These are phyloP conservation scores for Drosophila mimica DNA, from an alignment of 2,888 invertebrate species.

Conservation along the genomic window DNA sequence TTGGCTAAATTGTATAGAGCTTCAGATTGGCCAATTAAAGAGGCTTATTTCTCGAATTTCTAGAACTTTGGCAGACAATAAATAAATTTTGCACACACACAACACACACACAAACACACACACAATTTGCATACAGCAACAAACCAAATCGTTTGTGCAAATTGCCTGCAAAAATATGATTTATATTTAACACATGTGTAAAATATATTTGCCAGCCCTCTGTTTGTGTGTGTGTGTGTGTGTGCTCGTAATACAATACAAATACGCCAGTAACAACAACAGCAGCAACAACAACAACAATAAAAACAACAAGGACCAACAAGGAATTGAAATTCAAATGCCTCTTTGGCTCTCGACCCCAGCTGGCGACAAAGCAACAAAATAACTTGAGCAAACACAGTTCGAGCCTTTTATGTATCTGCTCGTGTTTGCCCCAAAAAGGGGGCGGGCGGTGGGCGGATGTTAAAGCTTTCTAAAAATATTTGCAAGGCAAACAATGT, in stretches of 20 bases:
- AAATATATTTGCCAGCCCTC: slow-evolving; percentile 57
- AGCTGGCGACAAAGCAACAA: slow-evolving; percentile 67
- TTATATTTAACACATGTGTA: slow-evolving; percentile 71
- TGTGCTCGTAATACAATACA: slow-evolving; percentile 69
- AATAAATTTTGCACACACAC: slow-evolving; percentile 51
- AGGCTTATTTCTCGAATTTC: slow-evolving; percentile 36
- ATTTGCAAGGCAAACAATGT: slow-evolving; percentile 69
- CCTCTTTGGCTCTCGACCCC: slow-evolving; percentile 30
- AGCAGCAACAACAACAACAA: slow-evolving; percentile 21
- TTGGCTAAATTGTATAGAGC: slow-evolving; percentile 7
- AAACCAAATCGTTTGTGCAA: slow-evolving; percentile 76
- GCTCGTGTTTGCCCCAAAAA: slow-evolving; percentile 10
- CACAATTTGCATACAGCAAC: slow-evolving; percentile 31
- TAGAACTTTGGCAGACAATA: slow-evolving; percentile 40
- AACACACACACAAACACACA: slow-evolving; percentile 24
- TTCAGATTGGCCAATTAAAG: slow-evolving; percentile 42
- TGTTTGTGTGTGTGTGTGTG: slow-evolving; percentile 6
- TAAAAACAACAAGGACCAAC: slow-evolving; percentile 22
- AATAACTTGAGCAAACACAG: slow-evolving; percentile 71
- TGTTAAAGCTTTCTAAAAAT: slow-evolving; percentile 63
- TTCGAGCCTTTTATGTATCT: slow-evolving; percentile 40
- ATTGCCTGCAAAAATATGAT: slow-evolving; percentile 76
- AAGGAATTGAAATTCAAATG: slow-evolving; percentile 53
- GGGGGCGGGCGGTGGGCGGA: background rate
- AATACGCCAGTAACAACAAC: slow-evolving; percentile 51